A percentile compares a stretch with the other conserved stretches of the same genome.
Conservation (phyloP, 2,797 vertebrate genomes). For the Uromys caudimaculatus region DNA sequence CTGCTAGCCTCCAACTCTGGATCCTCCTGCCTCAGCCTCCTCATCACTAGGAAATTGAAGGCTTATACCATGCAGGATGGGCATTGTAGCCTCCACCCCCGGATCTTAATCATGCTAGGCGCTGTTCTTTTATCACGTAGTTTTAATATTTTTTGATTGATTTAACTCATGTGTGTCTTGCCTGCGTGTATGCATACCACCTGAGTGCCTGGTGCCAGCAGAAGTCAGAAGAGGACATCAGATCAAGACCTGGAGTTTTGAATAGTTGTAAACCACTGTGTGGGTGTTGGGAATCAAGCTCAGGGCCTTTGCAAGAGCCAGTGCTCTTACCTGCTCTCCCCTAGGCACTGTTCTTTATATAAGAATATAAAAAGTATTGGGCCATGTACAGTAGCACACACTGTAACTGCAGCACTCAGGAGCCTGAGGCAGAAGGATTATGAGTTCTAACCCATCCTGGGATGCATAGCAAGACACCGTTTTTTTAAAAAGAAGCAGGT, state of each 20-base stretch:
- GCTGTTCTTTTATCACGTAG: neutral
- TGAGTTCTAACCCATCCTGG: neutral
- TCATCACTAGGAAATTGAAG: neutral
- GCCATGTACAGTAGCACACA: neutral
- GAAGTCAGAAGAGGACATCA: neutral
- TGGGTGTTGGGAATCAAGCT: neutral
- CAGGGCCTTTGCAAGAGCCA: neutral
- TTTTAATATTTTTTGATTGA: neutral
- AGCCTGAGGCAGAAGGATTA: neutral
- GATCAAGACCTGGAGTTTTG: neutral
- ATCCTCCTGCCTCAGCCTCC: neutral
- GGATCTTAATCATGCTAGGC: neutral
- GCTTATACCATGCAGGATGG: neutral
- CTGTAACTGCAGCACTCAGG: neutral
- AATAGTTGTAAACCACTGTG: neutral
- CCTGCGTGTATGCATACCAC: neutral
- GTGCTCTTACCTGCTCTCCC: neutral
- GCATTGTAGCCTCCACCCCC: neutral
- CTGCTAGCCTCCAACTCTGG: neutral
- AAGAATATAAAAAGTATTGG: neutral
- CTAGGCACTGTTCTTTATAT: neutral
- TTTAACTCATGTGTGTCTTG: neutral
- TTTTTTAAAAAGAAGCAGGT: neutral
- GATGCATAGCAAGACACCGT: neutral
- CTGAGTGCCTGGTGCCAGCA: neutral